Percentiles rank a stretch among this genome's conserved stretches.
phyloP scores from a whole-genome alignment of 2,888 invertebrate genomes.

The Allacma fusca region DNA sequence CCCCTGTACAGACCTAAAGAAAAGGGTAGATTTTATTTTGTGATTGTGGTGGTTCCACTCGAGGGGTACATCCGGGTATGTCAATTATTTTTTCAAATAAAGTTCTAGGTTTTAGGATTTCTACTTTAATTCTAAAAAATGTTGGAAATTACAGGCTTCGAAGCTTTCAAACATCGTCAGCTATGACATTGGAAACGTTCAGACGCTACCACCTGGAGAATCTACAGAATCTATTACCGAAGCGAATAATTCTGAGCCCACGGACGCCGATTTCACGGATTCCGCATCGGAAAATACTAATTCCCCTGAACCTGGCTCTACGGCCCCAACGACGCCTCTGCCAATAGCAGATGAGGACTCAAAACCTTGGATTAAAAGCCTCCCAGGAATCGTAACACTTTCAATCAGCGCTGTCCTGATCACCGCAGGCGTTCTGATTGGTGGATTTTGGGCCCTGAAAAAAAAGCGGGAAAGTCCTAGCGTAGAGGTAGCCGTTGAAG shows the following conservation, averaged over 20 bases:
- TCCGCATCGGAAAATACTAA: background rate
- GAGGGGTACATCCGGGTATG: background rate
- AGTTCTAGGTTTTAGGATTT: too few species aligned
- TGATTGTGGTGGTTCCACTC: background rate
- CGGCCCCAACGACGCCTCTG: background rate
- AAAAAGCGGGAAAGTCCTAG: background rate
- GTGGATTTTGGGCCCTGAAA: background rate
- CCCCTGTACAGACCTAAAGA: background rate
- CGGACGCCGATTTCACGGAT: background rate
- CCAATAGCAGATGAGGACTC: background rate
- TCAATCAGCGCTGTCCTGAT: background rate
- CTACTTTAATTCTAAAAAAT: too few species aligned
- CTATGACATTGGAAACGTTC: background rate
- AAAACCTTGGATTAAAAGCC: background rate
- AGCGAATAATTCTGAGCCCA: background rate
- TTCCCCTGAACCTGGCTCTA: background rate
- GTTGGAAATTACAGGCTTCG: background rate
- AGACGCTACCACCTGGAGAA: background rate
- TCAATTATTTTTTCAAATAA: background rate
- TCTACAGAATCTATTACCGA: background rate
- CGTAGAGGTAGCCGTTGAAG: too few species aligned
- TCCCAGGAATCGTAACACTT: background rate
- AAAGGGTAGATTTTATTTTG: background rate
- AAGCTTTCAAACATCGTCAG: background rate
- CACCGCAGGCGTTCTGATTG: background rate